Evolutionary conservation across 2,797 vertebrate species (phyloP).

Genomic region (Gymnoscopelus microlampas): DNA sequence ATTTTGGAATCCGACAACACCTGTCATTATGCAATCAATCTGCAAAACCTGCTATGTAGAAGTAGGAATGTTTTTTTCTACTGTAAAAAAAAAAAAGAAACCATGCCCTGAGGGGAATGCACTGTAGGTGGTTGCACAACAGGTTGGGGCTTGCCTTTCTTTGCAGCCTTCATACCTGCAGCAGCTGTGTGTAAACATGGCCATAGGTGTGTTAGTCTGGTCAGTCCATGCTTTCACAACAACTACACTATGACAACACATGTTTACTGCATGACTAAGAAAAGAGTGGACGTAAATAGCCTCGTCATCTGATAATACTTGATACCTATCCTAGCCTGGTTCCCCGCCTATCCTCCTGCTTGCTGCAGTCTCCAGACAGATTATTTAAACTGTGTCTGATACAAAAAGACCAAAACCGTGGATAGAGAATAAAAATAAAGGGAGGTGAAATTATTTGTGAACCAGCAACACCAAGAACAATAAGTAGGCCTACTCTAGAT

Average conservation of each 20-base stretch:
- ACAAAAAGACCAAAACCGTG: too few species aligned
- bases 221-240: slow-evolving; percentile 46
- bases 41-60: background rate
- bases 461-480: too few species aligned
- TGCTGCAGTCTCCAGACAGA: too few species aligned
- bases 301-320: too few species aligned
- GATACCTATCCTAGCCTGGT: too few species aligned
- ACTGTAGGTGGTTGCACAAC: slow-evolving; percentile 42
- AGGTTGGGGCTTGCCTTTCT: slow-evolving; percentile 46
- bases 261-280: background rate
- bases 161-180: slow-evolving; percentile 38
- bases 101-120: slow-evolving; percentile 29
- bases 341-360: too few species aligned
- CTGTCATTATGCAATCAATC: too few species aligned
- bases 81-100: slow-evolving; percentile 5
- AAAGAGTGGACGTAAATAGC: background rate
- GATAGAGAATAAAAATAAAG: too few species aligned
- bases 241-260: slow-evolving; percentile 8
- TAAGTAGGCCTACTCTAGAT: too few species aligned
- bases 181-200: slow-evolving; percentile 42
- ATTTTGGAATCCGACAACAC: too few species aligned
- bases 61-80: background rate
- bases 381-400: too few species aligned
- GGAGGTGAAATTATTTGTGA: too few species aligned
- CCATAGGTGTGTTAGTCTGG: slow-evolving; percentile 26